Base-by-base conservation (phyloP, 2,113 vertebrate species). In the Ascaphus truei region DNA sequence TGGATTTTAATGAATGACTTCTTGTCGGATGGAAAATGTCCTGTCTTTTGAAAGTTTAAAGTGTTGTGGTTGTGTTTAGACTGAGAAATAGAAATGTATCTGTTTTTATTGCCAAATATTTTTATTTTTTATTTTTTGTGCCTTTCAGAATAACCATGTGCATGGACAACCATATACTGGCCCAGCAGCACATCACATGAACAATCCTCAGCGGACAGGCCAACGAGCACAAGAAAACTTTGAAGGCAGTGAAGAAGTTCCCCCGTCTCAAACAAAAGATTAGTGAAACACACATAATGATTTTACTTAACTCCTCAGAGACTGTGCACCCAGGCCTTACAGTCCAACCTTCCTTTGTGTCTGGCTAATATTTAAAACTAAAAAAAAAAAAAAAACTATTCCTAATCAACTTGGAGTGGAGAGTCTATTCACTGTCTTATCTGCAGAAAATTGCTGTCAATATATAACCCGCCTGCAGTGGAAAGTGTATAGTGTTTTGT, bases 201-300 rank as follows among this genome's bases (percentile, higher is more conserved):
- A 99, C 93, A 99, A 98, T 90, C 97, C 96, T 80, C 96, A 93
- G 85, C 90, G 94, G 84, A 84, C 93, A 68, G 93, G 94, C 86
- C 93, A 94, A 80, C 93, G 95, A 96, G 94, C 96, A 97, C 96
- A 96, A 96, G 96, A 99, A 83, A 95, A 92, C 83, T 98, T 93
- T 62, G 96, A 99, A 90, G 92, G 93, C 90, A 89, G 91, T 73
- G 96, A 98, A 92, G 96, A 98, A 88, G 92, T 93, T 41, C 81
- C 94, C 76, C 92, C 92, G 3, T 89, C 92, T 88, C 95, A 93
- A 71, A 92, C 94, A 37, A 98, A 98, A 92, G 95, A 98, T 91
- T 96, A 98, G 80, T 90, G 90, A 91, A 85, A 87, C 85, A 76
- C 76, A 89, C 83, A 84, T 81, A 79, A 83, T 83, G 77, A 50